These are phyloP conservation scores for Cydia amplana DNA, from an alignment of 1,140 invertebrate species.

Conservation along the genomic window DNA sequence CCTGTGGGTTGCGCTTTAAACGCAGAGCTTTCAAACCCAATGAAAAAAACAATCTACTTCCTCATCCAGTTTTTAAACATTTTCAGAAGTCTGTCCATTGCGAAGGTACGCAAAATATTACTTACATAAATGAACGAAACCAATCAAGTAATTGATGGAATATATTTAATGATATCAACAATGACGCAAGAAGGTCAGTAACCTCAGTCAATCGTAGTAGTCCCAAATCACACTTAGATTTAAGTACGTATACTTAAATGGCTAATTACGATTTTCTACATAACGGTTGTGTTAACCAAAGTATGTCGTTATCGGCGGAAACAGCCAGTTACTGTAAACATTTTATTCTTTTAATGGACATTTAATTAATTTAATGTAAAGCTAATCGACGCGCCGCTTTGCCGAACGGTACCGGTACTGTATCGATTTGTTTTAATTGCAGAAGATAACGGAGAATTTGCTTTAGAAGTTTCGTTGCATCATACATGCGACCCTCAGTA, in stretches of 20 bases:
- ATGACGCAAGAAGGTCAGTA: not conserved
- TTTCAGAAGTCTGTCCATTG: not conserved
- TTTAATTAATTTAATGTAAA: slow-evolving; percentile 8
- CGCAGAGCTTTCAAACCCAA: not conserved
- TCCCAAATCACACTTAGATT: not conserved
- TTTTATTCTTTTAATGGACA: not conserved
- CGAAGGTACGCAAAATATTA: not conserved
- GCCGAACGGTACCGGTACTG: not conserved
- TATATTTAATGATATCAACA: no score
- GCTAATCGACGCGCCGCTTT: not conserved
- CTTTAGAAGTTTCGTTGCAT: not conserved
- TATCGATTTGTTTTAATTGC: slow-evolving; percentile 1
- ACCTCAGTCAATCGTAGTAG: not conserved
- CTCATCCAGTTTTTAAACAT: no score
- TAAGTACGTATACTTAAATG: not conserved
- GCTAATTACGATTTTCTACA: slow-evolving; percentile 1
- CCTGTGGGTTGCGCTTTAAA: not conserved
- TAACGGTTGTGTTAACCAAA: not conserved
- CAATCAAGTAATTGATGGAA: no score
- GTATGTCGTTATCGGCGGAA: slow-evolving; percentile 6
- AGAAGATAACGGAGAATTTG: slow-evolving; percentile 11
- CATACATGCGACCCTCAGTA: not conserved
- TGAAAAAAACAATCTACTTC: no score
- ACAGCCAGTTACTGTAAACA: not conserved
- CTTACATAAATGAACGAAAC: no score